These are phyloP conservation scores for Noctua comes DNA, from an alignment of 2,888 invertebrate genomes.

Conservation along the genomic window DNA sequence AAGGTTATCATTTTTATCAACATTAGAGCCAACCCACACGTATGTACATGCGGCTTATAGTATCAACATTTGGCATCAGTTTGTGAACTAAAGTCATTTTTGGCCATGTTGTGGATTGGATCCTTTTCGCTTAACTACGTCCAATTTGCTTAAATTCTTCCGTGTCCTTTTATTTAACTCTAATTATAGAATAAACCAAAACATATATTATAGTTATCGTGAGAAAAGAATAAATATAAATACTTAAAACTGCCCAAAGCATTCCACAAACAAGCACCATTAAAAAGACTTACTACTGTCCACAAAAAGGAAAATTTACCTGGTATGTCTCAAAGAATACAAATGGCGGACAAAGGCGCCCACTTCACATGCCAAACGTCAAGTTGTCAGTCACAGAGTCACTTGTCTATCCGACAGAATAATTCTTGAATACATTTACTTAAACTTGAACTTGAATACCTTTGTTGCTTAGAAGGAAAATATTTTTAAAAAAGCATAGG, in stretches of 20 bases:
- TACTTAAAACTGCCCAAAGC: constrained; percentile 4
- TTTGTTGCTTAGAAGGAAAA: constrained; percentile 47
- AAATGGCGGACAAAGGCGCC: constrained; percentile 51
- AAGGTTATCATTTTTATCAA: too few species aligned
- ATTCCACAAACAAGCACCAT: constrained; percentile 27
- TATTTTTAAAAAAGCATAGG: neutral
- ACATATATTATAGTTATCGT: neutral
- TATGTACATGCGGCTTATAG: too few species aligned
- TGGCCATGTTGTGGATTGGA: too few species aligned
- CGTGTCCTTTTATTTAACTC: too few species aligned
- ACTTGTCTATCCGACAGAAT: constrained; percentile 51
- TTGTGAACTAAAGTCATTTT: too few species aligned
- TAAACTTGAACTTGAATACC: constrained; percentile 40
- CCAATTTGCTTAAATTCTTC: neutral
- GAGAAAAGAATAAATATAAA: neutral
- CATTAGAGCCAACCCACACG: too few species aligned
- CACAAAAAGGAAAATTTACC: constrained; percentile 31
- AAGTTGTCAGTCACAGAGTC: constrained; percentile 56
- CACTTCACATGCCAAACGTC: constrained; percentile 59
- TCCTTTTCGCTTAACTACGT: too few species aligned
- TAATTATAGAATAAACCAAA: neutral
- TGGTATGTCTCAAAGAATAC: constrained; percentile 35
- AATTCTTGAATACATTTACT: constrained; percentile 60
- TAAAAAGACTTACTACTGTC: constrained; percentile 33
- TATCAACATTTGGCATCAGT: too few species aligned